Base-by-base conservation (phyloP, 53 echinoderm and acorn worm genomes). In the Temnopleurus reevesii region DNA sequence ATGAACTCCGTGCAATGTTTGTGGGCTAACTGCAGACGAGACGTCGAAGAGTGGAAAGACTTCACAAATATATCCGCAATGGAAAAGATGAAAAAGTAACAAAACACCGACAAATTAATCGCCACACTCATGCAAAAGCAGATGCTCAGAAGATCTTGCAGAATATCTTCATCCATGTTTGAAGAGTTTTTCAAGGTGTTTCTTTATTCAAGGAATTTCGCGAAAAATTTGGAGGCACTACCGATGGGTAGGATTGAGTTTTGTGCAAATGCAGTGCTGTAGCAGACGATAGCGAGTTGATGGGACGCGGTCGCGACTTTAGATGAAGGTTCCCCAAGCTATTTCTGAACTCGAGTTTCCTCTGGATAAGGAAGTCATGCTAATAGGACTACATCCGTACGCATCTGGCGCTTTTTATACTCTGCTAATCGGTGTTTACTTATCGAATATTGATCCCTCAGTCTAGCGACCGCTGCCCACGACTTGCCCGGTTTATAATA, bases 1-100 rank as follows among this genome's bases (percentile, higher is more conserved):
- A 87, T 87, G 71, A 87, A 87, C 49, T 87, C 88, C 27, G 88
- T 71, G 71, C 88, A 87, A 53, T 87, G 88, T 47, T 87, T 87
- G 29, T 87, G 88, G 13, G 88, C 88, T 18, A 87, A 46, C 5
- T 71, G 71, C 31, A 87, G 12, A 1, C 88, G 24, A 5, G 88
- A 87, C 27, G 71, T 53, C 1, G 88, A 51, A 1, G 51, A 10
- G 71, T 87, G 88, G 35, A 33, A 87, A 3, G 53, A 18, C 26
- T 51, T 87, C 27, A 87, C 71, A 53, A 87, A 66, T 71, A 87
- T 33, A 66, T 87, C 88, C 51, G 88, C 88, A 9, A 87, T 17
- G 9, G 71, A 31, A 35, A 87, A 87, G 53, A 87, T 66, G 65
- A 87, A 66, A 51, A 87, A 87, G 53, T 87, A 87, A 33, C 66